Conservation (phyloP, 2,113 vertebrate genomes). For the Oxyruncus cristatus region DNA sequence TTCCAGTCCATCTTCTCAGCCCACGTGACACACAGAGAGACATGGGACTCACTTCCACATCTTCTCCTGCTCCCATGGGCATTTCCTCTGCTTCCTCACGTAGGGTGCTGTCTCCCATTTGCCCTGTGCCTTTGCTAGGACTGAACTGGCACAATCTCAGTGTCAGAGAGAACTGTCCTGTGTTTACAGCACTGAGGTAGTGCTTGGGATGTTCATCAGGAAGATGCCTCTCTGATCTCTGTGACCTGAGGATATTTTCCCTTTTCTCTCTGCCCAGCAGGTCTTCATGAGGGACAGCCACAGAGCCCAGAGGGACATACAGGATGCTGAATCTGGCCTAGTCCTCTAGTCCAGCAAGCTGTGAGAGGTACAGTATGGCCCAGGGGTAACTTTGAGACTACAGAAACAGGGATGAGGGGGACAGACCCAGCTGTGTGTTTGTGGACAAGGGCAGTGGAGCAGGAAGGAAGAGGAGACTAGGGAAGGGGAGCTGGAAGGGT, state of each 20-base stretch:
- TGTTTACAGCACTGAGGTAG: neutral
- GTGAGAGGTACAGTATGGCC: conserved; percentile 24
- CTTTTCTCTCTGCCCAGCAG: neutral
- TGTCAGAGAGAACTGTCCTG: neutral
- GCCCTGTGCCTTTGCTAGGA: neutral
- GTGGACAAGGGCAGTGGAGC: neutral
- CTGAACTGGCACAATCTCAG: neutral
- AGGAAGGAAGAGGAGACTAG: neutral
- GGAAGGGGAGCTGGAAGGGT: neutral
- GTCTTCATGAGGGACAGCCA: conserved; percentile 48
- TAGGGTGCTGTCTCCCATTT: neutral
- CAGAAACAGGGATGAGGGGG: accelerated
- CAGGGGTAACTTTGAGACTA: neutral
- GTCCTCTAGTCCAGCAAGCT: neutral
- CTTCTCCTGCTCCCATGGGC: neutral
- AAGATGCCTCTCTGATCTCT: neutral
- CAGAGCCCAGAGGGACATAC: neutral
- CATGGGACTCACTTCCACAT: too few species aligned
- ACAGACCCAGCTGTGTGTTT: accelerated
- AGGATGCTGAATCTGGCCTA: conserved; percentile 33
- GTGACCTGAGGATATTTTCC: neutral
- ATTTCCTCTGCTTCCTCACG: neutral
- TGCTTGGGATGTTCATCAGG: neutral
- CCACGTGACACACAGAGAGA: accelerated
- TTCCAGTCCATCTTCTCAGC: neutral